Conservation (phyloP, 2,113 vertebrate genomes). For the Eurystomus gularis region DNA sequence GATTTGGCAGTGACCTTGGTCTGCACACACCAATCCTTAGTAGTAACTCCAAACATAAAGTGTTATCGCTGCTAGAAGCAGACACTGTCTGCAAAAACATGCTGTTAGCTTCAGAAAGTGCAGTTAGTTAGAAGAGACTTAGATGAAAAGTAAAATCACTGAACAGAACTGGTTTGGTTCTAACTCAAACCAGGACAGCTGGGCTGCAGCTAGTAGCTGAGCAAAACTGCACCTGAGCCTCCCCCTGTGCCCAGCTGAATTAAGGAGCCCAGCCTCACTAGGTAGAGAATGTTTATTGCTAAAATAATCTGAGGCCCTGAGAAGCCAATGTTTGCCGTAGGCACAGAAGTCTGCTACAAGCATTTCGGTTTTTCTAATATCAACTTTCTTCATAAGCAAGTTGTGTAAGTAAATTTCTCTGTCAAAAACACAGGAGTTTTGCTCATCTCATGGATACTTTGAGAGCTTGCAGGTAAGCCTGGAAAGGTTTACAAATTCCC, state of each 20-base stretch:
- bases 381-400: not conserved
- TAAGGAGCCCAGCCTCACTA: fast-evolving
- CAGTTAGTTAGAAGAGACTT: too few species aligned
- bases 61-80: too few species aligned
- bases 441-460: not conserved
- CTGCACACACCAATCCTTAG: too few species aligned
- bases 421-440: not conserved
- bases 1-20: too few species aligned
- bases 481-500: not conserved
- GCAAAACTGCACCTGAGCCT: not conserved
- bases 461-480: not conserved
- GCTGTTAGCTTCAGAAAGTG: too few species aligned
- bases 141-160: too few species aligned
- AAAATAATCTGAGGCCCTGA: not conserved
- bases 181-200: too few species aligned
- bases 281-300: not conserved
- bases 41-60: too few species aligned
- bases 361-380: not conserved
- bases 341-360: not conserved
- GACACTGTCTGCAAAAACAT: too few species aligned
- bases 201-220: not conserved
- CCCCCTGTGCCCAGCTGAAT: not conserved
- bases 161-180: too few species aligned
- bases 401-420: not conserved
- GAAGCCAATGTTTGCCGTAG: not conserved